Evolutionary conservation across 1,140 invertebrate genomes (phyloP).

Genomic region (Drosophila repleta): DNA sequence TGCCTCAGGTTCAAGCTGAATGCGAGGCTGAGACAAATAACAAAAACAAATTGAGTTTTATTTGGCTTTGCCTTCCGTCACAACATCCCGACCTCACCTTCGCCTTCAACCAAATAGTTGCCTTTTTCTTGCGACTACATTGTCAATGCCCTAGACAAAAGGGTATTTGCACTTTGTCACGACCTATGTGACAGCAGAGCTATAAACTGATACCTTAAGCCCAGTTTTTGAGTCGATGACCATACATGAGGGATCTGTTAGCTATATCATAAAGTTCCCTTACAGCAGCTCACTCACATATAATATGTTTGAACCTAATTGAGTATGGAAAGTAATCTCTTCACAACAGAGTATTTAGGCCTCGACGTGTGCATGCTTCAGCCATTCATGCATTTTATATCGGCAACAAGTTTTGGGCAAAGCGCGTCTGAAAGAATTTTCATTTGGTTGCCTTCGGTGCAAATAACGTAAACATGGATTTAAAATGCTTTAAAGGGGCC

Average conservation of each 20-base stretch:
- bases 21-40: conserved; percentile 25
- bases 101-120: conserved; percentile 9
- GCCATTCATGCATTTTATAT: too few relatives aligned
- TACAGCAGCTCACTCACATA: too few relatives aligned
- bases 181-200: background rate
- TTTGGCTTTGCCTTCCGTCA: conserved; percentile 17
- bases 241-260: too few relatives aligned
- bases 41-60: conserved; percentile 51
- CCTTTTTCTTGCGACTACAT: conserved; percentile 14
- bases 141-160: background rate
- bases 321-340: too few relatives aligned
- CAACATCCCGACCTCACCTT: background rate
- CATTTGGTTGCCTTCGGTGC: conserved; percentile 28
- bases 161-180: background rate
- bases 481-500: conserved; percentile 3
- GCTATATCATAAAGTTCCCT: too few relatives aligned
- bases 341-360: background rate
- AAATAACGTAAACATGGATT: conserved; percentile 25
- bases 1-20: conserved; percentile 30
- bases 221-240: too few relatives aligned
- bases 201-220: background rate
- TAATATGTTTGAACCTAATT: too few relatives aligned
- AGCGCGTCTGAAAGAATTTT: conserved; percentile 27
- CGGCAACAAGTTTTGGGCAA: conserved; percentile 12
- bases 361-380: background rate